phyloP scores from a whole-genome alignment of 2,888 invertebrate species.

The Ypsolopha scabrella region DNA sequence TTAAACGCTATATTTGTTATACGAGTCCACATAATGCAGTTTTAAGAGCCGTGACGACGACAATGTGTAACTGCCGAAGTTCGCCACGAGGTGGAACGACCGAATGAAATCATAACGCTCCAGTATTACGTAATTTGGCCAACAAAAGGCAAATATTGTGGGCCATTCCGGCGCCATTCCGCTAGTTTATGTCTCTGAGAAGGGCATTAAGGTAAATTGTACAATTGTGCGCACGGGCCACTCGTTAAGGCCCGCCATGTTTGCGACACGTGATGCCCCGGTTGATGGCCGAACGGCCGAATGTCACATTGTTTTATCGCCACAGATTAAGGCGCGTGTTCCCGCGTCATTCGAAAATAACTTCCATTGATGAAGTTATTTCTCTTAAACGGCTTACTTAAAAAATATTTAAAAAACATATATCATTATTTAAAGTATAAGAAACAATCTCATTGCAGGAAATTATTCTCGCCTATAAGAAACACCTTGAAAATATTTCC shows the following conservation, averaged over 20 bases:
- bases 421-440: no score
- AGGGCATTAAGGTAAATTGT: constrained; percentile 64
- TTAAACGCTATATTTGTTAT: neutral
- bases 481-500: no score
- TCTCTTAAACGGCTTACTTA: no score
- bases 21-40: neutral
- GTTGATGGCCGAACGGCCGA: constrained; percentile 23
- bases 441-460: no score
- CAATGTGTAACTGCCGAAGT: neutral
- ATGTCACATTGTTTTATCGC: constrained; percentile 62
- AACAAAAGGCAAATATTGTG: constrained; percentile 56
- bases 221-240: constrained; percentile 65
- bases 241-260: constrained; percentile 39
- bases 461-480: no score
- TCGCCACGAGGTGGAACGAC: constrained; percentile 18
- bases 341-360: no score
- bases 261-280: constrained; percentile 36
- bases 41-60: constrained; percentile 5
- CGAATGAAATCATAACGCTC: constrained; percentile 51
- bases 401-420: no score
- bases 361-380: no score
- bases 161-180: constrained; percentile 45
- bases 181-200: constrained; percentile 56
- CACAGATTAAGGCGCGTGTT: no score
- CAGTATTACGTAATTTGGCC: constrained; percentile 55